Conservation (phyloP, 2,113 vertebrate species). For the Clupea harengus region DNA sequence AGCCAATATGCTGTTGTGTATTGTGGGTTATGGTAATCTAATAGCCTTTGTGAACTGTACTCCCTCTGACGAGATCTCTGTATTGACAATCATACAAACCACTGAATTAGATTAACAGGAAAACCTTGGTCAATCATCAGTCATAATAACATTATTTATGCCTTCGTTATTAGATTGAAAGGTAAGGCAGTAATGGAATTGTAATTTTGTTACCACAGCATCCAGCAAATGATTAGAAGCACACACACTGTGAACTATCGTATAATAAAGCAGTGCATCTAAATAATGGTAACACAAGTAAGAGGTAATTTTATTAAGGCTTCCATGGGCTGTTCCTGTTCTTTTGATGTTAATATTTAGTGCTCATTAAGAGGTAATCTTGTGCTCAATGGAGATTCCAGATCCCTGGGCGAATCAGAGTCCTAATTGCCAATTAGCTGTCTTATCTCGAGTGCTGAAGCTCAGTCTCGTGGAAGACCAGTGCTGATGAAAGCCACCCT, state of each 20-base stretch:
- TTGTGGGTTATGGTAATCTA: background rate
- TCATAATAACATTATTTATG: background rate
- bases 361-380: background rate
- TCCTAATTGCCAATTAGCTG: background rate
- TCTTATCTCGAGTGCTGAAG: background rate
- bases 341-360: slow-evolving; percentile 13
- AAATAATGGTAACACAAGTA: background rate
- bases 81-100: slow-evolving; percentile 4
- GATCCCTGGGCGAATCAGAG: background rate
- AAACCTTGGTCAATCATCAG: background rate
- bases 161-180: background rate
- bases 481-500: background rate
- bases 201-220: background rate
- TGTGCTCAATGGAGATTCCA: background rate
- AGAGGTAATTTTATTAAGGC: background rate
- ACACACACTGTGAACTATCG: background rate
- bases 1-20: slow-evolving; percentile 2
- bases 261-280: background rate
- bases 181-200: background rate
- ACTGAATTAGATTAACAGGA: background rate
- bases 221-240: background rate
- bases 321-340: background rate
- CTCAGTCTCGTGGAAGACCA: background rate
- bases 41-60: background rate
- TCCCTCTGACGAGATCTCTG: background rate